A percentile compares a stretch with the other conserved stretches of the same genome.
Evolutionary conservation across 2,113 vertebrate genomes (phyloP).

Genomic region (Phylloscopus trochiloides): DNA sequence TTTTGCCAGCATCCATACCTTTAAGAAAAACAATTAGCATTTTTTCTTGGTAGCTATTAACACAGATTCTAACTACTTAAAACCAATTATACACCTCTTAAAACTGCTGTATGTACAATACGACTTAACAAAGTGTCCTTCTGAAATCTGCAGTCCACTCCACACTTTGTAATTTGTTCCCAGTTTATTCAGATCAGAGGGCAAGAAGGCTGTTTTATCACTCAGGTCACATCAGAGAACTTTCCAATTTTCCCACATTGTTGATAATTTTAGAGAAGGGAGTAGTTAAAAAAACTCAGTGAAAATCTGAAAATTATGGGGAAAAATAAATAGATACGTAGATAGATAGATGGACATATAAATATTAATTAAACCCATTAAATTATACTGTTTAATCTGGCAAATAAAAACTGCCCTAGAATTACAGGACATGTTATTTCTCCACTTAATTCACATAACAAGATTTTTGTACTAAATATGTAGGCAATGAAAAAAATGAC

Average conservation of each 20-base stretch:
- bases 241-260: neutral
- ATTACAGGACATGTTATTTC: neutral
- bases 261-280: neutral
- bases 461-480: neutral
- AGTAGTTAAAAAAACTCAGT: neutral
- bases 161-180: neutral
- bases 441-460: neutral
- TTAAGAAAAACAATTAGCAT: neutral
- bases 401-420: neutral
- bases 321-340: neutral
- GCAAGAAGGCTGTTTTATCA: neutral
- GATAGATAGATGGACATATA: no score
- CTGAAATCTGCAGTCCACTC: neutral
- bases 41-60: neutral
- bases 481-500: neutral
- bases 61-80: neutral
- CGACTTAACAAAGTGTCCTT: neutral
- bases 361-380: neutral
- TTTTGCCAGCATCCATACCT: neutral
- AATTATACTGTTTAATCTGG: neutral
- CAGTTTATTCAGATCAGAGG: neutral
- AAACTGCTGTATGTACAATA: rapidly evolving
- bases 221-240: neutral
- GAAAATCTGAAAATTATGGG: neutral
- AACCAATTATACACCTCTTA: neutral